Percentiles rank a stretch among this genome's conserved stretches.
These are phyloP conservation scores for Dromius quadrimaculatus DNA, from an alignment of 2,888 invertebrate species.

Conservation along the genomic window DNA sequence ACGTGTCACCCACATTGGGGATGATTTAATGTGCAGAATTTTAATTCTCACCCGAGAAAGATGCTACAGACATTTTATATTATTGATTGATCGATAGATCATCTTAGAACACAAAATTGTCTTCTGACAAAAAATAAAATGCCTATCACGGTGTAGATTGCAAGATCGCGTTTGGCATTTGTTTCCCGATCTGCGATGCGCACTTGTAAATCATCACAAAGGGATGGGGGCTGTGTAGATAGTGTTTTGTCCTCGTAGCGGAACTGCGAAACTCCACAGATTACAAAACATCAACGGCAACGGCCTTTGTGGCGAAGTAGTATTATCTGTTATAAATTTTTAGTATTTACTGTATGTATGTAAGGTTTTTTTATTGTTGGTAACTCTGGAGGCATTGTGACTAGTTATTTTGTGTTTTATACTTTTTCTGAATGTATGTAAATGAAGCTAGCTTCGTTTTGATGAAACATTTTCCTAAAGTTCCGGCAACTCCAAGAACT, in stretches of 20 bases:
- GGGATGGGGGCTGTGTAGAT: background rate
- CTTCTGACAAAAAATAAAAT: background rate
- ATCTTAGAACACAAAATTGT: too few species aligned
- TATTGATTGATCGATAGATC: too few species aligned
- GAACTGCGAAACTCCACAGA: background rate
- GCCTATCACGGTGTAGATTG: background rate
- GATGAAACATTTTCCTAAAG: slow-evolving; percentile 9
- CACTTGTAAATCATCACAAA: background rate
- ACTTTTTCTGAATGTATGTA: slow-evolving; percentile 30
- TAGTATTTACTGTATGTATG: slow-evolving; percentile 11
- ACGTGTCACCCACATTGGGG: too few species aligned
- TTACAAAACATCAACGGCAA: slow-evolving; percentile 4
- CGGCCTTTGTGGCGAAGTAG: slow-evolving; percentile 11
- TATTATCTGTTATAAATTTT: slow-evolving; percentile 25
- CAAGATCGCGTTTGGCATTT: background rate
- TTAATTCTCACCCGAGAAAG: too few species aligned
- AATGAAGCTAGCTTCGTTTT: background rate
- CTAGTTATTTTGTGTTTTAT: slow-evolving; percentile 19
- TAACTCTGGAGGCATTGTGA: background rate
- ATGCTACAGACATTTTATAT: too few species aligned
- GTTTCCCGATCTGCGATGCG: background rate
- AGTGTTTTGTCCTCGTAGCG: background rate
- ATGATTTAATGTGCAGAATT: too few species aligned
- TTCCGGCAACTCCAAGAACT: background rate
- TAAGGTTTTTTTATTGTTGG: slow-evolving; percentile 18